These are phyloP conservation scores for Drosophila miranda DNA, from an alignment of 1,140 invertebrate species.

Conservation along the genomic window DNA sequence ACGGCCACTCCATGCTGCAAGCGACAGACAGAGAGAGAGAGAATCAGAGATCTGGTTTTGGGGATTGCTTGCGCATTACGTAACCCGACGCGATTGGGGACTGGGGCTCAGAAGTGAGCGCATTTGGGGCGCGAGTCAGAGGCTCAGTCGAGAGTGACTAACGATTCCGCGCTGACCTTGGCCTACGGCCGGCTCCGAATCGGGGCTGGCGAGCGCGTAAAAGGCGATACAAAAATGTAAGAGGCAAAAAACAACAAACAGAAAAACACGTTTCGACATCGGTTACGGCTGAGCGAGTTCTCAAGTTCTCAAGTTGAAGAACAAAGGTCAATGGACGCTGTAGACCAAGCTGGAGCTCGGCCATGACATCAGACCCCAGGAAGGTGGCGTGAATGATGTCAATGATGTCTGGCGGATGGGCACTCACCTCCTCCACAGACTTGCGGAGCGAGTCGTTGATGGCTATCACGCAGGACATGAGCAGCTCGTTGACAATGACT, in stretches of 20 bases:
- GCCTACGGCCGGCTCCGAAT: constrained; percentile 56
- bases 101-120: constrained; percentile 2
- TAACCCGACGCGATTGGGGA: constrained; percentile 29
- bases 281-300: constrained; percentile 64
- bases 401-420: constrained; percentile 39
- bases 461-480: constrained; percentile 91
- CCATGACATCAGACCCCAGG: constrained; percentile 59
- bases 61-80: constrained; percentile 50
- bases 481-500: constrained; percentile 91
- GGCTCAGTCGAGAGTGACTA: constrained; percentile 44
- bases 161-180: constrained; percentile 64
- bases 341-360: constrained; percentile 34
- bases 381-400: constrained; percentile 49
- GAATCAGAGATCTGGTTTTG: constrained; percentile 8
- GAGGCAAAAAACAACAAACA: constrained; percentile 11
- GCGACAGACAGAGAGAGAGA: constrained; percentile 10
- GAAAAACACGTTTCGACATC: constrained; percentile 66
- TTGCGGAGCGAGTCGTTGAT: constrained; percentile 93
- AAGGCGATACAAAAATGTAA: constrained; percentile 62
- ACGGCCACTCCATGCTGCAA: constrained; percentile 94
- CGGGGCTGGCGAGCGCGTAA: constrained; percentile 35
- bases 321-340: constrained; percentile 64
- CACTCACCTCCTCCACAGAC: constrained; percentile 90
- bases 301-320: constrained; percentile 69
- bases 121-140: constrained; percentile 30